These are phyloP conservation scores for Otolemur crassicaudatus DNA, from an alignment of 2,797 vertebrate genomes.

Conservation along the genomic window DNA sequence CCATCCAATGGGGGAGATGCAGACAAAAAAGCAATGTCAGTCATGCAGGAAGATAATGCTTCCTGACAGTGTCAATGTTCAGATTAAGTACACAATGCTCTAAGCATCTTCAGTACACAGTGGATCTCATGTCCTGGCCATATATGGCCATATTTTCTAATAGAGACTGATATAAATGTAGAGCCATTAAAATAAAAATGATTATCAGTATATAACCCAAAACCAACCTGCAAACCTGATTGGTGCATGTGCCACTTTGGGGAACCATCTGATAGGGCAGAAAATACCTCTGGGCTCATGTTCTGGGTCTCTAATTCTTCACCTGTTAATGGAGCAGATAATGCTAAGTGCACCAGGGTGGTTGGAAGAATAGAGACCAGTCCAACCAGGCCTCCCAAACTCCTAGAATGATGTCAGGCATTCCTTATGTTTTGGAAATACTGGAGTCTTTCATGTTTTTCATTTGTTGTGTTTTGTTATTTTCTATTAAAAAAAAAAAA, in stretches of 20 bases:
- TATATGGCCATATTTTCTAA: not conserved
- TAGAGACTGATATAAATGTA: not conserved
- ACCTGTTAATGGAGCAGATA: not conserved
- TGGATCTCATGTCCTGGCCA: not conserved
- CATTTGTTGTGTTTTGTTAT: not conserved
- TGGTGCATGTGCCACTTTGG: not conserved
- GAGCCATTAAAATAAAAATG: not conserved
- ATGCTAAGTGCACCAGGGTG: not conserved
- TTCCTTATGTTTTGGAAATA: not conserved
- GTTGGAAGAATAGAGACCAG: not conserved
- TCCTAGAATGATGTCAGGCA: not conserved
- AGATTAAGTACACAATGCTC: not conserved
- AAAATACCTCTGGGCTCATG: not conserved
- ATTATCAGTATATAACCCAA: not conserved
- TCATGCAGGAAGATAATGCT: not conserved
- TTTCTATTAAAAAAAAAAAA: not conserved
- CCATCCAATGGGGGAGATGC: not conserved
- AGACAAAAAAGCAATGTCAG: not conserved
- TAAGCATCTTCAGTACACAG: not conserved
- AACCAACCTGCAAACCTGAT: not conserved
- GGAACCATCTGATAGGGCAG: not conserved
- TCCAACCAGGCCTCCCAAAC: not conserved
- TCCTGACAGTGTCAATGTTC: fast-evolving
- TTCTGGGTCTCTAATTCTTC: not conserved
- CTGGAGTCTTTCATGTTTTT: not conserved